Percentiles rank a stretch among this genome's conserved stretches.
phyloP scores from a whole-genome alignment of 2,797 vertebrate genomes.

The Balearica regulorum region DNA sequence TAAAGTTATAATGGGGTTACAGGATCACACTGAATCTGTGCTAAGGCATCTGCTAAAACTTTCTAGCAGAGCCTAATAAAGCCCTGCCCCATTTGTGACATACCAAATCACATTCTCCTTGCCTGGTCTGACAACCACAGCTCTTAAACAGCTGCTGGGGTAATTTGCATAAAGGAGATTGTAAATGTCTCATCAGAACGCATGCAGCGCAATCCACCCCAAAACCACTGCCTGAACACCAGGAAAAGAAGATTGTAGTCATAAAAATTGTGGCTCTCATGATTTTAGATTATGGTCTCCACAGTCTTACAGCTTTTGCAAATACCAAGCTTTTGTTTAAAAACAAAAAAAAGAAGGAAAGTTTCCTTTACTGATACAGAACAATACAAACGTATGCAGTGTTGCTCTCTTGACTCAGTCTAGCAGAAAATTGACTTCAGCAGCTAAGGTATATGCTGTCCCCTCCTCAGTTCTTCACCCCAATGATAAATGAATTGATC shows the following conservation, averaged over 20 bases:
- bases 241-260: constrained; percentile 68
- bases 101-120: constrained; percentile 66
- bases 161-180: constrained; percentile 70
- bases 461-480: constrained; percentile 19
- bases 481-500: constrained; percentile 5
- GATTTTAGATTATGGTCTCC: constrained; percentile 67
- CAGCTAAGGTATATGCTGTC: constrained; percentile 35
- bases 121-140: constrained; percentile 66
- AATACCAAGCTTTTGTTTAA: constrained; percentile 27
- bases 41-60: constrained; percentile 61
- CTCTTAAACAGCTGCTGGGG: constrained; percentile 68
- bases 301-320: constrained; percentile 55
- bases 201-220: constrained; percentile 62
- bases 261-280: constrained; percentile 65
- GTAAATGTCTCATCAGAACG: constrained; percentile 66
- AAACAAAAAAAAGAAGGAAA: background rate
- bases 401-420: constrained; percentile 35
- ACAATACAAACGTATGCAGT: constrained; percentile 40
- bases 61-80: constrained; percentile 59
- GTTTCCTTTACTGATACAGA: constrained; percentile 39
- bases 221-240: constrained; percentile 67
- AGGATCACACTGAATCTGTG: constrained; percentile 32
- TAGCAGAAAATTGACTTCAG: constrained; percentile 64
- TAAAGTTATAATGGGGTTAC: constrained; percentile 52
- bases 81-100: constrained; percentile 68